A percentile compares a stretch with the other conserved stretches of the same genome.
Conservation (phyloP, 1,140 invertebrate genomes). For the Zaprionus lachaisei region DNA sequence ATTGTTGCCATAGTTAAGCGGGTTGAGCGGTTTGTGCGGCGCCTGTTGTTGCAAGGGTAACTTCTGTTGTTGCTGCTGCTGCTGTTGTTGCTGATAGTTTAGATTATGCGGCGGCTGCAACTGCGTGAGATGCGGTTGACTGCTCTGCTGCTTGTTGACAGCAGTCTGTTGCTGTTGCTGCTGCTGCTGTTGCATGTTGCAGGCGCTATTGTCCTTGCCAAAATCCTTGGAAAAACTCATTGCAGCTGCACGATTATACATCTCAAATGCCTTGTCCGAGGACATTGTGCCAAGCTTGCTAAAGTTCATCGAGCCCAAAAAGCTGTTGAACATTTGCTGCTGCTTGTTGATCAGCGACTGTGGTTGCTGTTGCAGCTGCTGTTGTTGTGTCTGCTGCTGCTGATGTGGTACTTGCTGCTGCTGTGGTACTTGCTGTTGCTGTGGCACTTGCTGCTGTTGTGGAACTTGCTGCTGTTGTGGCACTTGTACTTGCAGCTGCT, state of each 20-base stretch:
- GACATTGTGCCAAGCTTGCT: constrained; percentile 76
- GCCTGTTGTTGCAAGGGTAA: constrained; percentile 43
- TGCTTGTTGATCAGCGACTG: constrained; percentile 66
- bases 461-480: constrained; percentile 58
- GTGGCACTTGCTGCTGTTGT: constrained; percentile 37
- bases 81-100: constrained; percentile 63
- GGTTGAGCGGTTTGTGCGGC: constrained; percentile 44
- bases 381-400: constrained; percentile 59
- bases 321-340: constrained; percentile 81
- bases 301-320: constrained; percentile 75
- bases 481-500: constrained; percentile 67
- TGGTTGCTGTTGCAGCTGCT: constrained; percentile 43
- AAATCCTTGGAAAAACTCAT: constrained; percentile 81
- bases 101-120: constrained; percentile 62
- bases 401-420: constrained; percentile 49
- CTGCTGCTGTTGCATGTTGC: constrained; percentile 61
- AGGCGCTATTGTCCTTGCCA: constrained; percentile 61
- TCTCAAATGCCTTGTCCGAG: constrained; percentile 82
- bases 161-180: constrained; percentile 44
- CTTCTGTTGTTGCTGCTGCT: constrained; percentile 42
- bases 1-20: constrained; percentile 55
- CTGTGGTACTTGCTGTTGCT: constrained; percentile 48
- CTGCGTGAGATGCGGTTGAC: constrained; percentile 61
- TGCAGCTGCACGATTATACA: constrained; percentile 81
- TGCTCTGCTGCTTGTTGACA: constrained; percentile 54